Evolutionary conservation across 2,113 vertebrate species (phyloP).

Genomic region (Cyanocitta stelleri): DNA sequence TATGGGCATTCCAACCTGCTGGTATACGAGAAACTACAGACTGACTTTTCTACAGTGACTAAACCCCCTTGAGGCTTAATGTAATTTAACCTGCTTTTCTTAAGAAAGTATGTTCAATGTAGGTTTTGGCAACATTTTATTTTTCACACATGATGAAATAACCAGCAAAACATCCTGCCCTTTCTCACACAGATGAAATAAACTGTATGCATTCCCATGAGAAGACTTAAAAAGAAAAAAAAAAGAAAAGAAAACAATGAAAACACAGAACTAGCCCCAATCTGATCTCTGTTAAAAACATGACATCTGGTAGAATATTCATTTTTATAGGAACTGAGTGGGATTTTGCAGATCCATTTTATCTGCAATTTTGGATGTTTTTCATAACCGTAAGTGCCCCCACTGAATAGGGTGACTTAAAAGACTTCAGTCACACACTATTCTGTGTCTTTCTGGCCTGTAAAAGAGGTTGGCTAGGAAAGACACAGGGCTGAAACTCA

Average conservation of each 20-base stretch:
- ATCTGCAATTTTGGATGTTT: not conserved
- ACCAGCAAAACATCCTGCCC: slow-evolving; percentile 50
- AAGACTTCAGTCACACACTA: not conserved
- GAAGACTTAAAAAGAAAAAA: not conserved
- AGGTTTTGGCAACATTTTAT: slow-evolving; percentile 25
- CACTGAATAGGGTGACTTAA: not conserved
- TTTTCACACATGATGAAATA: slow-evolving; percentile 27
- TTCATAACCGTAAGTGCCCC: not conserved
- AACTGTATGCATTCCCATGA: not conserved
- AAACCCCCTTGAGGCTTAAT: slow-evolving; percentile 23
- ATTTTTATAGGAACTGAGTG: not conserved
- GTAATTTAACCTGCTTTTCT: slow-evolving; percentile 25
- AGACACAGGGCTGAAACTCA: not conserved
- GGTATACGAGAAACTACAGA: not conserved
- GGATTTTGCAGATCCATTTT: not conserved
- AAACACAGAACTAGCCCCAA: not conserved
- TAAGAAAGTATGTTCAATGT: slow-evolving; percentile 7
- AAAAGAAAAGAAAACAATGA: no score
- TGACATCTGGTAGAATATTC: not conserved
- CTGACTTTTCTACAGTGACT: slow-evolving; percentile 24
- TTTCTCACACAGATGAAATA: slow-evolving; percentile 13
- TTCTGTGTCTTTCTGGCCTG: not conserved
- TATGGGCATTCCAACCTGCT: not conserved
- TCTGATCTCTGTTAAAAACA: not conserved
- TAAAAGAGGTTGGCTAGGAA: not conserved